Evolutionary conservation across 2,797 vertebrate genomes (phyloP).

Genomic region (Propithecus perrieri): DNA sequence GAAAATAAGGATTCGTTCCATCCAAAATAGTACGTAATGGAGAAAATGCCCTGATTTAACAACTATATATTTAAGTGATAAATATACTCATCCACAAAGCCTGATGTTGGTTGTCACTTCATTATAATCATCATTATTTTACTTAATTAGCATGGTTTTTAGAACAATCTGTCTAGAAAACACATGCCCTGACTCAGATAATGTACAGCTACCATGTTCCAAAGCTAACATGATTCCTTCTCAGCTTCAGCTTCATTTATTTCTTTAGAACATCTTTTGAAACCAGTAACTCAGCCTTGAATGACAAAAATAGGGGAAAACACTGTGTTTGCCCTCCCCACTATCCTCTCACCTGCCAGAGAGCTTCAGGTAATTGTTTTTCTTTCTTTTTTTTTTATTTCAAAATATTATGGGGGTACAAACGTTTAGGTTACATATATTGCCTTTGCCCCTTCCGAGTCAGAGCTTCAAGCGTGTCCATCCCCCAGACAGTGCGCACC

Average conservation of each 20-base stretch:
- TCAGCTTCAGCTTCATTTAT: background rate
- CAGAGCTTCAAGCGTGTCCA: too few species aligned
- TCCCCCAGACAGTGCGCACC: too few species aligned
- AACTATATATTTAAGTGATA: constrained; percentile 72
- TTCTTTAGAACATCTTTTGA: background rate
- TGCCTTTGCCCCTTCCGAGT: too few species aligned
- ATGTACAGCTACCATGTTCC: background rate
- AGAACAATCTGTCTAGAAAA: constrained; percentile 61
- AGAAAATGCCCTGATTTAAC: constrained; percentile 75
- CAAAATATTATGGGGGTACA: too few species aligned
- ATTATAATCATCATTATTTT: constrained; percentile 69
- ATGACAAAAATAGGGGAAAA: background rate
- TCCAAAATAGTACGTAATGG: constrained; percentile 73
- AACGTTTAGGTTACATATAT: too few species aligned
- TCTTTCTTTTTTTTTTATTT: too few species aligned
- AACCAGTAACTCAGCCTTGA: constrained; percentile 33
- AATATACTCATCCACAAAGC: constrained; percentile 55
- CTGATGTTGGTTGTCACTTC: constrained; percentile 58
- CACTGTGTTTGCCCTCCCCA: background rate
- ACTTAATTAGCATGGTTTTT: constrained; percentile 47
- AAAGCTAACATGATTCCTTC: constrained; percentile 5
- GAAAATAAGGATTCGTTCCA: constrained; percentile 82
- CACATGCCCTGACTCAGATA: constrained; percentile 37
- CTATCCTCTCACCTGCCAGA: background rate
- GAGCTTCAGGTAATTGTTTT: background rate